A percentile compares a stretch with the other conserved stretches of the same genome.
These are phyloP conservation scores for Telmatochromis brachygnathus DNA, from an alignment of 2,113 vertebrate genomes.

Conservation along the genomic window DNA sequence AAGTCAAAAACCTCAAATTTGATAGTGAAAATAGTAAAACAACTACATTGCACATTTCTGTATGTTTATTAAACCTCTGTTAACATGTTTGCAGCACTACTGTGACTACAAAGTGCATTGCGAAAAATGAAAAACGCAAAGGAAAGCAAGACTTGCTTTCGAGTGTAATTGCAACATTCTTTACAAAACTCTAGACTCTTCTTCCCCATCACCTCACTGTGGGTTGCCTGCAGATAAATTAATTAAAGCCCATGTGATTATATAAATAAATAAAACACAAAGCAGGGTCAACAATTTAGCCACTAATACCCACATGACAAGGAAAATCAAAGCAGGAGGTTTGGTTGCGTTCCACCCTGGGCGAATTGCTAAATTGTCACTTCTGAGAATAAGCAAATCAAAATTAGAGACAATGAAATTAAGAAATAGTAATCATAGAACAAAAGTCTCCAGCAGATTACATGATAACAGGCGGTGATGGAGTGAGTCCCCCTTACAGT, in stretches of 20 bases:
- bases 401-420: not conserved
- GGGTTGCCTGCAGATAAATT: not conserved
- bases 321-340: not conserved
- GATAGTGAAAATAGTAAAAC: not conserved
- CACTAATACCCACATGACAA: not conserved
- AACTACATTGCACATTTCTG: not conserved
- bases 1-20: not conserved
- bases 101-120: not conserved
- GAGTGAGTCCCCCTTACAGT: not conserved
- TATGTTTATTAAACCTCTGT: not conserved
- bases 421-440: not conserved
- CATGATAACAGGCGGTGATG: not conserved
- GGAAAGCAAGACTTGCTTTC: not conserved
- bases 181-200: not conserved
- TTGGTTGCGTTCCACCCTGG: not conserved
- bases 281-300: not conserved
- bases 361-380: not conserved
- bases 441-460: not conserved
- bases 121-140: not conserved
- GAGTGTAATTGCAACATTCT: not conserved
- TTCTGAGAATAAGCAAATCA: not conserved
- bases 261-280: not conserved
- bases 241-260: not conserved
- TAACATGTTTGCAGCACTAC: not conserved
- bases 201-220: not conserved